Evolutionary conservation across 2,797 vertebrate species (phyloP).

Genomic region (Apodemus agrarius): DNA sequence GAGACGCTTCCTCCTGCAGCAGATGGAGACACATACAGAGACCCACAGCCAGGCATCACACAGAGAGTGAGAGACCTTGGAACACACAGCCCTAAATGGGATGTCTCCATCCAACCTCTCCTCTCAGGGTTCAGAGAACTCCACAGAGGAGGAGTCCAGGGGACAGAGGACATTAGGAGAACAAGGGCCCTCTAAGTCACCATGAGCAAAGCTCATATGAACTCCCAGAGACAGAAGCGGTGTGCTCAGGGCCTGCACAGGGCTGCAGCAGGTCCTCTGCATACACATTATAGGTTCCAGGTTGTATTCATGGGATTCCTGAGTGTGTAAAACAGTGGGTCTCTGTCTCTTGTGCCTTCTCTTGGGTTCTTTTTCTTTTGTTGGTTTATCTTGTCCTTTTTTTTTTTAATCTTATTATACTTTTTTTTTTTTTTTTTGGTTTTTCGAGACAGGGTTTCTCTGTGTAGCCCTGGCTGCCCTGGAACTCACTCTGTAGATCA

Average conservation of each 20-base stretch:
- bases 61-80: background rate
- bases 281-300: background rate
- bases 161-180: background rate
- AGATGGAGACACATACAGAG: background rate
- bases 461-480: too few species aligned
- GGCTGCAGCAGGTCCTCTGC: background rate
- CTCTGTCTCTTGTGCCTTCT: background rate
- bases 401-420: too few species aligned
- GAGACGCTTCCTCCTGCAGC: background rate
- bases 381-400: too few species aligned
- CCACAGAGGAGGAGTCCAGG: background rate
- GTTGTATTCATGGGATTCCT: too few species aligned
- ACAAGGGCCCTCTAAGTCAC: background rate
- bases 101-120: background rate
- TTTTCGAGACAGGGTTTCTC: too few species aligned
- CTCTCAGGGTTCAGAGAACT: background rate
- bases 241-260: background rate
- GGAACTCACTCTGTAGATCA: too few species aligned
- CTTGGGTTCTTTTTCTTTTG: background rate
- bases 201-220: background rate
- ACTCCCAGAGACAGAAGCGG: background rate
- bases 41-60: background rate
- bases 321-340: background rate
- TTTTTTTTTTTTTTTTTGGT: too few species aligned
- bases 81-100: background rate